phyloP scores from a whole-genome alignment of 2,797 vertebrate genomes.

The Melanotaenia trifasciata region DNA sequence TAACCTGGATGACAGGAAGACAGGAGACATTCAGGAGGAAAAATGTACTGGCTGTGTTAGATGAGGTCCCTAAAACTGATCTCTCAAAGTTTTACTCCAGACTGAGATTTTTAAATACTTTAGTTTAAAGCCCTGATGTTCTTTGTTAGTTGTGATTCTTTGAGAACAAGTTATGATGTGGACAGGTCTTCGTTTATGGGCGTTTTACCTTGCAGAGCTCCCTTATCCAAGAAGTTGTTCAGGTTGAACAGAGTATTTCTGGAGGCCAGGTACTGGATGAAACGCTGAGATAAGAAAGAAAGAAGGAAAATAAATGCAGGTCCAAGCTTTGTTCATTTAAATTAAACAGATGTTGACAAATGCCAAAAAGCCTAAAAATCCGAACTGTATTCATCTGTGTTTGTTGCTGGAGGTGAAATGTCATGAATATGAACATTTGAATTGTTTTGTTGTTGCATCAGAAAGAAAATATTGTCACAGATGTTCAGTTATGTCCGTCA shows the following conservation, averaged over 20 bases:
- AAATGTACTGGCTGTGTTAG: background rate
- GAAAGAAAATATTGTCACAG: no score
- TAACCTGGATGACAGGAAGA: conserved; percentile 83
- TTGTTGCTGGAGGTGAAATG: no score
- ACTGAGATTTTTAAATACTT: conserved; percentile 3
- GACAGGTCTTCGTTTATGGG: no score
- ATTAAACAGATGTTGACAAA: background rate
- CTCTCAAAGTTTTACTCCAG: background rate
- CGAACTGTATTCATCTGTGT: background rate
- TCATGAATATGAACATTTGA: no score
- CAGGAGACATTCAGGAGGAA: background rate
- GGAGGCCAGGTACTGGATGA: conserved; percentile 96
- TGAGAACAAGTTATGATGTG: no score
- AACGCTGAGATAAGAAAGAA: conserved; percentile 83
- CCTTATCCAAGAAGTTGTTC: conserved; percentile 96
- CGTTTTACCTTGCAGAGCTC: conserved; percentile 90
- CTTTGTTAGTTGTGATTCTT: no score
- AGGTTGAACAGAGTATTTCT: conserved; percentile 95
- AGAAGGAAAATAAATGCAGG: background rate
- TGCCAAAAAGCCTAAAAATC: background rate
- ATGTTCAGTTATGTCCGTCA: no score
- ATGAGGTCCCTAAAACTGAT: background rate
- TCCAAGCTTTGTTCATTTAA: background rate
- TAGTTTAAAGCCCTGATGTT: background rate
- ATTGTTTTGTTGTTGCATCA: no score